These are phyloP conservation scores for Protonemura montana DNA, from an alignment of 2,888 invertebrate genomes.

Conservation along the genomic window DNA sequence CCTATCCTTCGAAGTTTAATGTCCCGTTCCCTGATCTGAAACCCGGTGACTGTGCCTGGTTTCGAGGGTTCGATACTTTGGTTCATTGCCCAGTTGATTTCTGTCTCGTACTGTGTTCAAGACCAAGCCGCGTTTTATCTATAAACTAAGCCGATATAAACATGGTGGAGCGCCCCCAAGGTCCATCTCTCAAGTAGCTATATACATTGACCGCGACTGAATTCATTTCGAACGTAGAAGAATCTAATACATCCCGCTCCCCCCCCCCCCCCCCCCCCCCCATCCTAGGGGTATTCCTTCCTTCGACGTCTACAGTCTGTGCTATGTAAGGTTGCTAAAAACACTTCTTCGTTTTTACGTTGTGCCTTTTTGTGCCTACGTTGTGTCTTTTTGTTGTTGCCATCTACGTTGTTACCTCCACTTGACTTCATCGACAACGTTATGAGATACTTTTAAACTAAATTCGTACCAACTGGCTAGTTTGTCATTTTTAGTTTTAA, in stretches of 20 bases:
- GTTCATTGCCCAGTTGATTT: constrained; percentile 5
- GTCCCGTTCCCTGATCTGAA: not conserved
- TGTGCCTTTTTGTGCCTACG: too few relatives aligned
- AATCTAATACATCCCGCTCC: constrained; percentile 1
- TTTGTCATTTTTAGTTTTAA: too few relatives aligned
- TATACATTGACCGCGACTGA: not conserved
- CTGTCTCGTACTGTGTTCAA: not conserved
- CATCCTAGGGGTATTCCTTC: not conserved
- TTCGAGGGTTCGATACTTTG: not conserved
- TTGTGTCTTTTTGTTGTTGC: too few relatives aligned
- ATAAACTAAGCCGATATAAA: not conserved
- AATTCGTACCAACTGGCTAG: too few relatives aligned
- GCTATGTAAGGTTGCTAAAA: too few relatives aligned
- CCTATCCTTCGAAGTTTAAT: not conserved
- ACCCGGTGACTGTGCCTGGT: not conserved
- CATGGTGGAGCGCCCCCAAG: not conserved
- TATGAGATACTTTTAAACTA: too few relatives aligned
- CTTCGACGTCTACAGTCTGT: too few relatives aligned
- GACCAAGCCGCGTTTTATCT: not conserved
- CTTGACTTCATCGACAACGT: too few relatives aligned
- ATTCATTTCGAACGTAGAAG: not conserved
- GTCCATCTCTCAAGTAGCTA: not conserved
- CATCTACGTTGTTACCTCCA: too few relatives aligned
- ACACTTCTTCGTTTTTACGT: too few relatives aligned
- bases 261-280: not conserved